Percentiles rank a stretch among this genome's conserved stretches.
Evolutionary conservation across 2,888 invertebrate genomes (phyloP).

Genomic region (Coremacera marginata): DNA sequence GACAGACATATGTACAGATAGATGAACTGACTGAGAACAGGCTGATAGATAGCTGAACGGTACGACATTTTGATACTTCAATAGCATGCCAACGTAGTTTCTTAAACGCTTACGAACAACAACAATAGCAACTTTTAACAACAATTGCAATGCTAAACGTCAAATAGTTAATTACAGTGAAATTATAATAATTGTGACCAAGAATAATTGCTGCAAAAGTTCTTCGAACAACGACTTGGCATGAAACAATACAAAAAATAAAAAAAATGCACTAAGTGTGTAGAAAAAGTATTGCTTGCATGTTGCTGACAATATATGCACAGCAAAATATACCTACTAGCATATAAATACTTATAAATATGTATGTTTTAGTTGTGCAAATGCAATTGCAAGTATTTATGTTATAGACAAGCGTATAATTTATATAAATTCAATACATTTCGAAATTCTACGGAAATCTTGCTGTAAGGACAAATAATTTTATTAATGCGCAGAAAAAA

Average conservation of each 20-base stretch:
- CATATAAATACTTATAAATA: too few species aligned
- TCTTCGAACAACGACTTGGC: not conserved
- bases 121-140: constrained; percentile 34
- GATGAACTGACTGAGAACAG: not conserved
- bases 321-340: not conserved
- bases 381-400: not conserved
- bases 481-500: too few species aligned
- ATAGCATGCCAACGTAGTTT: too few species aligned
- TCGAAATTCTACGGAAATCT: too few species aligned
- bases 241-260: not conserved
- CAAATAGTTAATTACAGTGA: constrained; percentile 53
- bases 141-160: constrained; percentile 48
- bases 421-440: too few species aligned
- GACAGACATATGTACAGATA: not conserved
- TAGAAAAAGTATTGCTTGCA: constrained; percentile 13
- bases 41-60: not conserved
- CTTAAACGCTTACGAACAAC: not conserved
- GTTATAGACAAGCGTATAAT: not conserved
- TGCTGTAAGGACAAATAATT: too few species aligned
- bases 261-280: not conserved
- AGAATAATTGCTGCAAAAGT: constrained; percentile 39
- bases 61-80: not conserved
- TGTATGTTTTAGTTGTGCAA: too few species aligned
- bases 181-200: constrained; percentile 45
- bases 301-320: constrained; percentile 11